Conservation (phyloP, 2,113 vertebrate genomes). For the Cygnus atratus region DNA sequence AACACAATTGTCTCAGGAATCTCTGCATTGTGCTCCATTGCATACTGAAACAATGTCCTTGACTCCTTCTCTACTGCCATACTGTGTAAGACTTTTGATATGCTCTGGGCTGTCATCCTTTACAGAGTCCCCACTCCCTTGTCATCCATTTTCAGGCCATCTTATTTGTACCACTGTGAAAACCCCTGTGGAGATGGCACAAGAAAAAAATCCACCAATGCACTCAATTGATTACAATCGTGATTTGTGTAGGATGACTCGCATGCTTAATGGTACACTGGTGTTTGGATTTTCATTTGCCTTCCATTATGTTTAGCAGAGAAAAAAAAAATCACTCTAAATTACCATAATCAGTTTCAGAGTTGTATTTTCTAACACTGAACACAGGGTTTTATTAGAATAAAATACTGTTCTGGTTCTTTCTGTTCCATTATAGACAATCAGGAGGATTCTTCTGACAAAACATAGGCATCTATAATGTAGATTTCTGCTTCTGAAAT, state of each 20-base stretch:
- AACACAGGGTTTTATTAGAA: neutral
- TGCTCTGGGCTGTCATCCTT: neutral
- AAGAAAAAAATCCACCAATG: neutral
- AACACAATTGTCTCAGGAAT: neutral
- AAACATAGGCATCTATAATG: neutral
- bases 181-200: neutral
- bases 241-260: neutral
- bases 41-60: neutral
- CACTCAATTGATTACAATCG: neutral
- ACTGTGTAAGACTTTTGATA: neutral
- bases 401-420: neutral
- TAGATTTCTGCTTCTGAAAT: neutral
- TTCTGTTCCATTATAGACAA: neutral
- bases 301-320: neutral
- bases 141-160: neutral
- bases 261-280: neutral
- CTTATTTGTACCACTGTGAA: neutral
- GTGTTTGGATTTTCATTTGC: neutral
- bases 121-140: neutral
- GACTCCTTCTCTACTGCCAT: rapidly evolving
- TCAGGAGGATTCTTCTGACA: neutral
- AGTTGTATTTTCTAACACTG: neutral
- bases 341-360: neutral
- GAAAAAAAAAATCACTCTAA: neutral
- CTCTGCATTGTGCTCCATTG: neutral